Evolutionary conservation across 2,888 invertebrate genomes (phyloP), one percentile per base, ranked within the genome.

Genomic region (Malacosoma neustria): DNA sequence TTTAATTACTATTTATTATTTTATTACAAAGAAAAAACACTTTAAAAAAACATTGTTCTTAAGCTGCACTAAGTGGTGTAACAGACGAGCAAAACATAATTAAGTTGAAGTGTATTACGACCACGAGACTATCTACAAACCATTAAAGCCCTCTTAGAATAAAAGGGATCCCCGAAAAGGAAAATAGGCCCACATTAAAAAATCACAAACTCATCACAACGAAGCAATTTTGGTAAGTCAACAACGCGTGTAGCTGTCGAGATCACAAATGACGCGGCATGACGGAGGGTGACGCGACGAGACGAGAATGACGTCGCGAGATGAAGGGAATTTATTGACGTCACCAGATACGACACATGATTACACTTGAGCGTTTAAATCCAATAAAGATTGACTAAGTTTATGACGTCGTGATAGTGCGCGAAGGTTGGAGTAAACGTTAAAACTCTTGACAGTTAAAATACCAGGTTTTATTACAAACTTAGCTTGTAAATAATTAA

Each of bases 221-320:
- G 56, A 58, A 54, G 67, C 72, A 67, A 70, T 70, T 72, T 69
- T 40, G 51, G 55, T 54, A 62, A 72, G 72, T 71, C 71, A 72
- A 72, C 71, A 72, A 67, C 56, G 64, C 63, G 61, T 66, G 57
- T 58, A 66, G 61, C 49, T 46, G 54, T 45, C 50, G 47, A 53
- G 44, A 48, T 45, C 51, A 44, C 39, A 45, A 42, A 64, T 72
- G 71, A 71, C 66, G 57, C 9, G 49, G 64, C 70, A 62, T 65
- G 66, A 68, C 58, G 57, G 43, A 37, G 39, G 40, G 43, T 53
- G 61, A 57, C 58, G 48, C 52, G 61, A 59, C 59, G 52, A 46
- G 63, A 63, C 62, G 52, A 52, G 57, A 51, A 61, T 54, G 62
- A 63, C 65, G 55, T 50, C 51, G 52, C 41, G 39, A 46, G 48